These are phyloP conservation scores for Narcine bancroftii DNA, from an alignment of 2,113 vertebrate genomes.

Conservation along the genomic window DNA sequence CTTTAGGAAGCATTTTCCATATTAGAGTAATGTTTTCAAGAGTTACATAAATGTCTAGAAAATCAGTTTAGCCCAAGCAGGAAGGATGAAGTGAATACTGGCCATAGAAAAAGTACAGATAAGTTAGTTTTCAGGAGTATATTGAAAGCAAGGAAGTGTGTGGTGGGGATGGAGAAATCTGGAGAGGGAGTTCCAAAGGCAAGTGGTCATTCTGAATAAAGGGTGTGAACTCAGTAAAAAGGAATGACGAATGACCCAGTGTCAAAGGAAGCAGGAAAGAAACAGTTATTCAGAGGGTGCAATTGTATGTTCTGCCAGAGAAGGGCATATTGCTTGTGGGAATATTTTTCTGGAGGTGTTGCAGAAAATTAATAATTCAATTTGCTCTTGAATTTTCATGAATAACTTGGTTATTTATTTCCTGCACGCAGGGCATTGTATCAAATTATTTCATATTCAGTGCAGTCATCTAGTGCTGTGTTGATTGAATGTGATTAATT, in stretches of 20 bases:
- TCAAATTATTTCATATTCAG: not conserved
- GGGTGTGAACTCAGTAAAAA: not conserved
- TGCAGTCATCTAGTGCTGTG: not conserved
- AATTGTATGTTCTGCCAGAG: not conserved
- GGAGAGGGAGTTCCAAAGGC: not conserved
- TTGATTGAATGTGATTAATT: not conserved
- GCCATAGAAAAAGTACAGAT: not conserved
- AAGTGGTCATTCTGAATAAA: not conserved
- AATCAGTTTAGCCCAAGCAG: not conserved
- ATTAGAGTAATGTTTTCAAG: not conserved
- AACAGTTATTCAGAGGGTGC: too few species aligned
- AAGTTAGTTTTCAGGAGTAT: not conserved
- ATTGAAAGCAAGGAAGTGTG: not conserved
- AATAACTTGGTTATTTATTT: not conserved
- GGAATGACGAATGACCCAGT: not conserved
- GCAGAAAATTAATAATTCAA: not conserved
- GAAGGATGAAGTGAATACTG: not conserved
- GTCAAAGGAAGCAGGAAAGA: not conserved
- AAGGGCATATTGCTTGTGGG: not conserved
- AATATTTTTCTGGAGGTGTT: not conserved
- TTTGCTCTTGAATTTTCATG: not conserved
- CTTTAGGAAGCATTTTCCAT: not conserved
- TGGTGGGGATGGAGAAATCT: not conserved
- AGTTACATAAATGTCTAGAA: not conserved
- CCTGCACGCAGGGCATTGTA: not conserved